A percentile compares a stretch with the other conserved stretches of the same genome.
These are phyloP conservation scores for Etia nguti DNA, from an alignment of 2,113 vertebrate species.

Conservation along the genomic window DNA sequence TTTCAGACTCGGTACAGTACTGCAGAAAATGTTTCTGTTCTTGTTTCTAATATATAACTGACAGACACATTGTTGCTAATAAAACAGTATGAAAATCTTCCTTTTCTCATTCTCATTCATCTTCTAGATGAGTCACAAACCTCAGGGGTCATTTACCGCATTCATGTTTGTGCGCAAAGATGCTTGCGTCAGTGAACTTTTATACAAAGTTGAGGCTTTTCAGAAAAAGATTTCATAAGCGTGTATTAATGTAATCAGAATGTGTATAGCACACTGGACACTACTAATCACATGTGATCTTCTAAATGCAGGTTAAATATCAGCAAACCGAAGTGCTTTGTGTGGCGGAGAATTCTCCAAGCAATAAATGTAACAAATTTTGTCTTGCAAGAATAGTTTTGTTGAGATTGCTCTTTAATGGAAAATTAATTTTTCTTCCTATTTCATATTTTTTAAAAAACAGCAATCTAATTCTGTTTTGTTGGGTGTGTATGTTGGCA, in stretches of 20 bases:
- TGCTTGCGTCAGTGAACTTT: not conserved
- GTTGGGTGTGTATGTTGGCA: not conserved
- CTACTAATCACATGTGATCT: not conserved
- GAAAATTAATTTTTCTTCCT: not conserved
- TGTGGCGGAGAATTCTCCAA: not conserved
- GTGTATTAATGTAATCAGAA: not conserved
- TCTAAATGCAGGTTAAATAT: not conserved
- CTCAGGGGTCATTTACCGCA: not conserved
- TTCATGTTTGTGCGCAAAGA: not conserved
- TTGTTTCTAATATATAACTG: constrained; percentile 72
- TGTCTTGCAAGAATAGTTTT: not conserved
- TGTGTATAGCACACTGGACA: not conserved
- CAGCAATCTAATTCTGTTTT: not conserved
- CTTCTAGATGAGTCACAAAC: not conserved
- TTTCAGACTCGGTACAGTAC: constrained; percentile 61
- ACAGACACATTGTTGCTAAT: constrained; percentile 76
- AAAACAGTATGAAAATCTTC: constrained; percentile 70
- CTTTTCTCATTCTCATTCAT: not conserved
- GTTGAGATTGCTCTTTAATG: not conserved
- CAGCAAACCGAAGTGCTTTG: not conserved
- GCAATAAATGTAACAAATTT: not conserved
- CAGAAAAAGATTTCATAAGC: not conserved
- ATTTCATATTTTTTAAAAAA: not conserved
- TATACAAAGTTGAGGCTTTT: not conserved
- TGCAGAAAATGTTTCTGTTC: constrained; percentile 68